Base-by-base conservation (phyloP, 1,140 invertebrate species). In the Nasonia vitripennis region DNA sequence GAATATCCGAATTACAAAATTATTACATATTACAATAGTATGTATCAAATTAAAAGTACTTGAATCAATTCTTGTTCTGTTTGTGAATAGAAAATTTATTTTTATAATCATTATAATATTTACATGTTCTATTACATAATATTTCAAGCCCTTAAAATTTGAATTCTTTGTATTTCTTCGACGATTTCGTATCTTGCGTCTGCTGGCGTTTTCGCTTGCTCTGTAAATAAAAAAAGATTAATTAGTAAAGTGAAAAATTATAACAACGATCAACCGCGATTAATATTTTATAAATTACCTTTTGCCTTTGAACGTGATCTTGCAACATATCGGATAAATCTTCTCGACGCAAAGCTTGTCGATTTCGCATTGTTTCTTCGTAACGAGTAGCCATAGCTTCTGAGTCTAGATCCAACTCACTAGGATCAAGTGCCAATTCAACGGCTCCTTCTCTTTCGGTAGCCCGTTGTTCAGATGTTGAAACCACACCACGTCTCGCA, bases 311-410 rank as follows among this genome's bases (percentile, higher is more conserved):
- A 31, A 98, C 98, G 93, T 99, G 98, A 93, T 99, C 98, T 34
- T 98, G 98, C 86, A 99, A 95, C 98, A 99, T 99, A 91, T 99
- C 99, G 31, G 98, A 99, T 17, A 99, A 95, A 94, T 99, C 99
- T 94, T 99, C 99, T 87, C 98, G 97, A 86, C 97, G 96, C 51
- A 98, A 93, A 88, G 96, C 96, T 90, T 98, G 97, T 89, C 98
- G 96, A 90, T 99, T 98, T 73, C 98, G 95, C 93, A 99, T 96
- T 84, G 99, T 98, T 88, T 99, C 98, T 91, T 99, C 99, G 92
- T 99, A 99, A 55, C 98, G 94, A 62, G 98, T 98, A 79, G 98
- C 98, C 97, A 99, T 98, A 2, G 98, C 98, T 88, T 98, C 97
- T 70, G 97, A 97, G 92, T 99, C 98, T 90, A 98, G 93, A 93